Conservation (phyloP, 2,888 invertebrate species). For the Ornithoptera priamus region DNA sequence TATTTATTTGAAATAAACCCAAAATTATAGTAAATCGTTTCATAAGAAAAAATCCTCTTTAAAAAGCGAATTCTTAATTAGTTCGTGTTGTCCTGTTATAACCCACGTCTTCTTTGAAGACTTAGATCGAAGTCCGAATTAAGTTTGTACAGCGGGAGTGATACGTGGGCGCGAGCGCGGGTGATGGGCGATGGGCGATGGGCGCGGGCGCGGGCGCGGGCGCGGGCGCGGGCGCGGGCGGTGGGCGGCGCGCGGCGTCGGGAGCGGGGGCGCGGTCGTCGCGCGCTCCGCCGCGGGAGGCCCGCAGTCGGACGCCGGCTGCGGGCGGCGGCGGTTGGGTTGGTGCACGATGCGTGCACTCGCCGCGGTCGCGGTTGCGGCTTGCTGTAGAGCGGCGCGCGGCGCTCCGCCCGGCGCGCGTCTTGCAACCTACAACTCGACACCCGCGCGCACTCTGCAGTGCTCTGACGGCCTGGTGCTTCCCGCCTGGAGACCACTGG, state of each 20-base stretch:
- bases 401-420: constrained; percentile 66
- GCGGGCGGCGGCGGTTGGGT: constrained; percentile 72
- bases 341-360: constrained; percentile 75
- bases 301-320: constrained; percentile 77
- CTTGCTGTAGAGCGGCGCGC: constrained; percentile 69
- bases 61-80: too few relatives aligned
- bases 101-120: too few relatives aligned
- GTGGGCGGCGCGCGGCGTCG: constrained; percentile 3
- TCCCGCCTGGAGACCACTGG: constrained; percentile 93
- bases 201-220: constrained; percentile 44
- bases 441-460: constrained; percentile 61
- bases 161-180: constrained; percentile 42
- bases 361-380: constrained; percentile 75
- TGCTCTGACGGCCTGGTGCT: constrained; percentile 93
- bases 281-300: constrained; percentile 43
- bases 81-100: too few relatives aligned
- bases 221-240: constrained; percentile 54
- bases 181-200: constrained; percentile 14
- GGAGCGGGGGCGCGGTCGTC: constrained; percentile 32
- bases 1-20: too few relatives aligned
- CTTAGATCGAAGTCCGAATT: constrained; percentile 11
- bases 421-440: constrained; percentile 61
- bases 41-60: too few relatives aligned
- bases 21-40: too few relatives aligned
- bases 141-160: constrained; percentile 34